Evolutionary conservation across 1,140 invertebrate genomes (phyloP), one percentile per base, ranked within the genome.

Genomic region (Zeugodacus cucurbitae): DNA sequence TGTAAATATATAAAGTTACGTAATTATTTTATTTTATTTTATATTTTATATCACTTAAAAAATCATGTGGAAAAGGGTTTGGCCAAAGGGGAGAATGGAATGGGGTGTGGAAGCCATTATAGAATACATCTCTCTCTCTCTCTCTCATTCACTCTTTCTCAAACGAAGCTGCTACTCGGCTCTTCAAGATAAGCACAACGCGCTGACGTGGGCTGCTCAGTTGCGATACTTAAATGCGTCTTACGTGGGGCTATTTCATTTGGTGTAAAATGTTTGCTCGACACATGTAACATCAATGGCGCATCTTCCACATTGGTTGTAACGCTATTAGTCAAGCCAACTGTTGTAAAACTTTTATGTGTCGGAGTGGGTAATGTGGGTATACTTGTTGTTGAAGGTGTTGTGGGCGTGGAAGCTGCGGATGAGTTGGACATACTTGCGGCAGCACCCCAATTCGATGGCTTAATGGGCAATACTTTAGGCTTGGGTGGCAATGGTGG

Each of bases 101-200:
- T 74, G 20, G 67, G 32, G 32, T 11, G 2, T 74, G 67, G 32
- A 74, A 74, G 34, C 34, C 20, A 74, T 37, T 2, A 54, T 17
- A 67, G 11, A 29, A 67, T 67, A 67, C 29, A 32, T 67, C 10
- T 17, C 8, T 74, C 6, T 74, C 34, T 22, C 20, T 74, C 20
- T 74, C 17, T 41, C 17, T 34, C 34, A 41, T 17, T 41, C 67
- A 6, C 67, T 17, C 32, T 37, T 4, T 22, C 64, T 88, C 34
- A 95, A 88, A 96, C 95, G 94, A 96, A 96, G 93, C 95, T 96
- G 91, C 95, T 95, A 89, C 94, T 95, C 34, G 95, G 94, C 89
- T 95, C 94, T 89, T 96, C 95, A 22, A 96, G 91, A 91, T 95
- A 96, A 41, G 94, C 94, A 67, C 90, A 94, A 86, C 91, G 94